Base-by-base conservation (phyloP, 2,113 vertebrate genomes). In the Raja brachyura region DNA sequence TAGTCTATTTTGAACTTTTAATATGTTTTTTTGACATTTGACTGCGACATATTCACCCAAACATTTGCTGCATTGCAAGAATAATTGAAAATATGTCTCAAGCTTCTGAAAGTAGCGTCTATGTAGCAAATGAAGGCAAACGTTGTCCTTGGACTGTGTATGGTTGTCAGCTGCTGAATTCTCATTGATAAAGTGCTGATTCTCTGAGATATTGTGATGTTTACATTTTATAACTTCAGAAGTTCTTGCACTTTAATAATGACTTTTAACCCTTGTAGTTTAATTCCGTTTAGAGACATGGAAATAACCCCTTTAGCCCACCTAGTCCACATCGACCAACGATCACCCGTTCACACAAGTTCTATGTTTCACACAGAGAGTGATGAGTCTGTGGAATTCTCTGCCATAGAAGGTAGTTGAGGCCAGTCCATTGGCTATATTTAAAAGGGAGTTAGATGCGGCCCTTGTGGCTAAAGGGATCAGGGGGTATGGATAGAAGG, bases 11-110 rank as follows among this genome's bases (percentile, higher is more conserved):
- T 63, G 28, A 28, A 10, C 79, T 61, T 31, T 33, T n/a, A 66
- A n/a, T 14, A 10, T 14, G 4, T 86, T 25, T n/a, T 25, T 59
- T 86, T 61, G 54, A 86, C 56, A 86, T 61, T 59, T 86, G 56
- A 59, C 13, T 59, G 81, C 28, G 9, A 83, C 20, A 22, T n/a
- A 61, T 86, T 86, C n/a, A 54, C 81, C n/a, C 61, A 16, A 66
- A n/a, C 3, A 59, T 59, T 86, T 86, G 2, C 83, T 61, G 61
- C 25, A 18, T 63, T 66, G n/a, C 59, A 66, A 18, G 61, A 88
- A 88, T 88, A 66, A 88, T 16, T 66, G 14, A 88, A 63, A 88
- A 88, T 63, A n/a, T 88, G 83, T n/a, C 61, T 20, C n/a, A 56
- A 63, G 61, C 83, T 66, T 88, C 28, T 18, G 59, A 61, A n/a